Percentiles rank a stretch among this genome's conserved stretches.
Evolutionary conservation across 2,888 invertebrate species (phyloP).

Genomic region (Ophioninae sp.): DNA sequence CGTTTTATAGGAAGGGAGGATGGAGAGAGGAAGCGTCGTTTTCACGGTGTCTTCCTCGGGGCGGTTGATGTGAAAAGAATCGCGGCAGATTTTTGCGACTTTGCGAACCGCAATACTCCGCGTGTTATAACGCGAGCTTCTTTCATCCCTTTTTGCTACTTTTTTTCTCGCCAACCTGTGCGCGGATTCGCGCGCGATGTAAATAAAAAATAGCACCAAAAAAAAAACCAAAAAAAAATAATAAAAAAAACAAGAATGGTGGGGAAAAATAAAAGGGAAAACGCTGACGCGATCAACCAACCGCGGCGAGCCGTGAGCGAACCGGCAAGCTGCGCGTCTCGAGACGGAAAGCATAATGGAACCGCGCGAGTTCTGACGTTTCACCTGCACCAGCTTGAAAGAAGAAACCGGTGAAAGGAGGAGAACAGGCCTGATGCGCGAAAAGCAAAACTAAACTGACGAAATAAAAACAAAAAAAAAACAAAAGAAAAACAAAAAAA

Average conservation of each 20-base stretch:
- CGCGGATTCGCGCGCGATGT: slow-evolving; percentile 2
- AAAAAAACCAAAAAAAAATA: slow-evolving; percentile 6
- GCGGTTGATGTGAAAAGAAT: slow-evolving; percentile 36
- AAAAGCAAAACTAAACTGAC: slow-evolving; percentile 6
- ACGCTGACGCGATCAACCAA: slow-evolving; percentile 55
- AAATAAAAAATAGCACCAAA: slow-evolving; percentile 38
- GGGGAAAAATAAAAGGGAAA: slow-evolving; percentile 15
- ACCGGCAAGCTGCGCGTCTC: slow-evolving; percentile 57
- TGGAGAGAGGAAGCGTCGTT: background rate
- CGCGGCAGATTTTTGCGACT: slow-evolving; percentile 70
- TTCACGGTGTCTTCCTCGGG: slow-evolving; percentile 47
- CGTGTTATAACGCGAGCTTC: slow-evolving; percentile 5
- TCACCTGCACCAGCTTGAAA: slow-evolving; percentile 62
- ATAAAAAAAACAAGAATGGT: slow-evolving; percentile 12
- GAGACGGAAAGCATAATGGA: slow-evolving; percentile 69
- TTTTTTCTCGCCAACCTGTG: slow-evolving; percentile 24
- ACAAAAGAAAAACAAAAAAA: background rate
- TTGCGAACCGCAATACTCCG: slow-evolving; percentile 60
- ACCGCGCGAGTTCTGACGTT: slow-evolving; percentile 48
- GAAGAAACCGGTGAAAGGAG: slow-evolving; percentile 24
- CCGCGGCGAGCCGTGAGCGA: slow-evolving; percentile 41
- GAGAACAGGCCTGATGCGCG: slow-evolving; percentile 1
- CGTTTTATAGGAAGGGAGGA: slow-evolving; percentile 9
- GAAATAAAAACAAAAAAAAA: slow-evolving; percentile 14
- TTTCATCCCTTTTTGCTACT: background rate